Evolutionary conservation across 2,797 vertebrate species (phyloP).

Genomic region (Muscicapa striata): DNA sequence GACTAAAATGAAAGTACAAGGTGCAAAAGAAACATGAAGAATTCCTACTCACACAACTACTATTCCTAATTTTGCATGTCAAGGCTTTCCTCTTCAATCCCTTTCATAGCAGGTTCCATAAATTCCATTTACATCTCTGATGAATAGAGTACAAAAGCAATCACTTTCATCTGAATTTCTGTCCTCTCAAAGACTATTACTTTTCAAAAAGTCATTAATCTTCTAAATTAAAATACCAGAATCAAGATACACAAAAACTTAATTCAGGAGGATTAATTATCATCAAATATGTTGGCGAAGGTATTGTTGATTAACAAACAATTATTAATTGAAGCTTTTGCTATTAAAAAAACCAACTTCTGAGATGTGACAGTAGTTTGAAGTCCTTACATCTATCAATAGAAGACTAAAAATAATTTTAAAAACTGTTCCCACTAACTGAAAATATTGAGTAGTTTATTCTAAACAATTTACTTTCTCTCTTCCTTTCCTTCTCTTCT

Average conservation of each 20-base stretch:
- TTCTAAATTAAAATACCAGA: background rate
- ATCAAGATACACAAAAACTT: background rate
- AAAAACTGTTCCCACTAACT: background rate
- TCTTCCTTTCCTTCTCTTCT: background rate
- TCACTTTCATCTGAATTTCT: background rate
- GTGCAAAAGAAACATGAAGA: background rate
- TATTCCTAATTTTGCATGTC: background rate
- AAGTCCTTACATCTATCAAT: background rate
- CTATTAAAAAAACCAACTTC: background rate
- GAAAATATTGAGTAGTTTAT: conserved; percentile 38
- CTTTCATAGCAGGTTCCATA: background rate
- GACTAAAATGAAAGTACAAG: background rate
- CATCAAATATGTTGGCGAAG: background rate
- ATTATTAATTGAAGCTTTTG: background rate
- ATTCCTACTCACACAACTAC: background rate
- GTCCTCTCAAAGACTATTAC: background rate
- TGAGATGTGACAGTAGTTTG: background rate
- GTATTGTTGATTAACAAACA: background rate
- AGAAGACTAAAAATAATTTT: background rate
- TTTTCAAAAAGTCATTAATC: conserved; percentile 12
- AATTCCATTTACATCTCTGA: background rate
- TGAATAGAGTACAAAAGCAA: background rate
- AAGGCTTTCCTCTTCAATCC: background rate
- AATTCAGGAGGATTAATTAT: background rate
- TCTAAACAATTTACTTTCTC: background rate